Base-by-base conservation (phyloP, 2,888 invertebrate genomes). In the Eucera pruinosa region DNA sequence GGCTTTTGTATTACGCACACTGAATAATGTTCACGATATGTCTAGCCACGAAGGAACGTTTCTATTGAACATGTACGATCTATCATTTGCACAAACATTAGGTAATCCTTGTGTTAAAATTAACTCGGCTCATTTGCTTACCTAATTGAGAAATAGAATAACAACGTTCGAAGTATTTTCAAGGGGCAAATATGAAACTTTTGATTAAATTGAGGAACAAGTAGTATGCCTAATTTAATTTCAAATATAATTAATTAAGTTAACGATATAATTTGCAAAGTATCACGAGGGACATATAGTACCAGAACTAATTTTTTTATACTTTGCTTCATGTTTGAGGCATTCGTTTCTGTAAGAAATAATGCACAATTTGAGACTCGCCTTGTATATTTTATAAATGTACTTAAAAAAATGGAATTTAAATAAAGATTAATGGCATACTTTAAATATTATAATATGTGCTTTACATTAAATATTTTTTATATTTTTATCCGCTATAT, bases 21-120 rank as follows among this genome's bases (percentile, higher is more conserved):
- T 67, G 48, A 58, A 48, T 48, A 41, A 23, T 58, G 30, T 50
- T 50, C 30, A 25, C 45, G 39, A 20, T 68, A 33, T 6, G 43
- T 60, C n/a, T n/a, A 41, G 25, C 33, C 25, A 13, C 18, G 30
- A 41, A n/a, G 30, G 50, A 60, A 60, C 20, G 9, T 36, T 67
- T 39, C 41, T 50, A 60, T 67, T 30, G 36, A 50, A 50, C 33
- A 11, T 23, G n/a, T 43, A 41, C 50, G 23, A 58, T 58, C 39
- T 60, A 43, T 33, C 60, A 50, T 60, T 41, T 60, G 50, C 13
- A 50, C n/a, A 33, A 60, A 50, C 41, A 30, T 68, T 68, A 52
- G 41, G 50, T 30, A 43, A 68, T 41, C 13, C 23, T 60, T 9
- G 18, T 0, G 50, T 60, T 60, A 60, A 68, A 50, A 68, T 60